Evolutionary conservation across 2,888 invertebrate species (phyloP), one percentile per base, ranked within the genome.

Genomic region (Chaitophorus viminalis): DNA sequence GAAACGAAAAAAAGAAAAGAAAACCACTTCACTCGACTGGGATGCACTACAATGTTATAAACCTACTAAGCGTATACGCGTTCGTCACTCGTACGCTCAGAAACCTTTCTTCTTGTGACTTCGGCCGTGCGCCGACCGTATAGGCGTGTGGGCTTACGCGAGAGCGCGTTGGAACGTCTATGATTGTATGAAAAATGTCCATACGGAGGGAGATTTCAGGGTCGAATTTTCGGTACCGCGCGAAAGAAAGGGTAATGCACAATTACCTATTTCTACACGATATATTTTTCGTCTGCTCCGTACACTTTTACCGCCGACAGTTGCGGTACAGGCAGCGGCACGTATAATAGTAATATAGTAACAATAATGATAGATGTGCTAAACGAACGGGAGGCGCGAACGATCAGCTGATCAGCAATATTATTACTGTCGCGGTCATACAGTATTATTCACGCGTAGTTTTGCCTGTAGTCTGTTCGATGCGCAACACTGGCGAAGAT

Each of bases 141-240:
- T 3, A 18, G 14, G 11, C 29, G 14, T 31, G 18, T n/a, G n/a
- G n/a, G n/a, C n/a, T n/a, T 29, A 21, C 54, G 54, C 14, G 46
- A 46, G 46, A 46, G 46, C 46, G 46, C 1, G 46, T 46, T 14
- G 11, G 14, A 2, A 46, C 68, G 29, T 68, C 3, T 33, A 21
- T 21, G 33, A 21, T 6, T 1, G 36, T 21, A 33, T 72, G 33
- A 21, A 72, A 72, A 72, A 33, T 21, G 33, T 72, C 18, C 36
- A 36, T 21, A 72, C 17, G 72, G 72, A 72, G 72, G 72, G 72
- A 72, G 33, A 33, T 72, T 33, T 72, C 72, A 72, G 18, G 72
- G 72, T 21, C 72, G 72, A 72, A 72, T 72, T 72, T 72, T 72
- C 21, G 72, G 33, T 21, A 17, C 8, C 21, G 29, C 36, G 21